A percentile compares a stretch with the other conserved stretches of the same genome.
phyloP scores from a whole-genome alignment of 2,797 vertebrate species.

The Valencia hispanica region DNA sequence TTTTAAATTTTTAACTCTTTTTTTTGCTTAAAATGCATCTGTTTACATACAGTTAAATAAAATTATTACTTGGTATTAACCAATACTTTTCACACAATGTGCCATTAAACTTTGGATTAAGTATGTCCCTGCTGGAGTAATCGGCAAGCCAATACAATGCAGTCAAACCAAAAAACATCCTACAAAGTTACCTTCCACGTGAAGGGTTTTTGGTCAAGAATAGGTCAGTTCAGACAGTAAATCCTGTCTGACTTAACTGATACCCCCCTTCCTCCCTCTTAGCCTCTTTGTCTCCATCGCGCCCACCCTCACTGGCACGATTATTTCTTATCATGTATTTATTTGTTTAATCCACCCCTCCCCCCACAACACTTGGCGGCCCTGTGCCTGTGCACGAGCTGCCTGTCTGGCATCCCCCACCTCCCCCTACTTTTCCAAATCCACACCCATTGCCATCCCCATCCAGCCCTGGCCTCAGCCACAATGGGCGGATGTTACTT shows the following conservation, averaged over 20 bases:
- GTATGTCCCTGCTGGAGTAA: conserved; percentile 1
- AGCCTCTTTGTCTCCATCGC: conserved; percentile 82
- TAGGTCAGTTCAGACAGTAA: conserved; percentile 73
- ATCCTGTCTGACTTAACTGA: conserved; percentile 75
- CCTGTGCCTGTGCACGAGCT: conserved; percentile 71
- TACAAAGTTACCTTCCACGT: conserved; percentile 48
- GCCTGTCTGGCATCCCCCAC: conserved; percentile 76
- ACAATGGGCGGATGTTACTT: conserved; percentile 78
- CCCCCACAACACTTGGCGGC: conserved; percentile 76
- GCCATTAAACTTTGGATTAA: conserved; percentile 31
- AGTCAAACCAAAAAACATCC: conserved; percentile 31
- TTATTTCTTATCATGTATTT: conserved; percentile 89
- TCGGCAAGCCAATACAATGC: conserved; percentile 19
- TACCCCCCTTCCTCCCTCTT: conserved; percentile 66
- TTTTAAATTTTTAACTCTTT: conserved; percentile 41
- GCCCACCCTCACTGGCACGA: conserved; percentile 75
- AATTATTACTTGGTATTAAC: conserved; percentile 23
- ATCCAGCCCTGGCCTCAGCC: conserved; percentile 62
- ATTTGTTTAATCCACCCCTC: conserved; percentile 86
- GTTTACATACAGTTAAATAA: conserved; percentile 31
- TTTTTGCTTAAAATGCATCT: conserved; percentile 42
- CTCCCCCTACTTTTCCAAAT: conserved; percentile 66
- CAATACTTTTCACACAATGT: conserved; percentile 29
- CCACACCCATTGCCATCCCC: conserved; percentile 66
- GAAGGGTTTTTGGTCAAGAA: conserved; percentile 50